phyloP scores from a whole-genome alignment of 2,113 vertebrate genomes.

The Fukomys damarensis region DNA sequence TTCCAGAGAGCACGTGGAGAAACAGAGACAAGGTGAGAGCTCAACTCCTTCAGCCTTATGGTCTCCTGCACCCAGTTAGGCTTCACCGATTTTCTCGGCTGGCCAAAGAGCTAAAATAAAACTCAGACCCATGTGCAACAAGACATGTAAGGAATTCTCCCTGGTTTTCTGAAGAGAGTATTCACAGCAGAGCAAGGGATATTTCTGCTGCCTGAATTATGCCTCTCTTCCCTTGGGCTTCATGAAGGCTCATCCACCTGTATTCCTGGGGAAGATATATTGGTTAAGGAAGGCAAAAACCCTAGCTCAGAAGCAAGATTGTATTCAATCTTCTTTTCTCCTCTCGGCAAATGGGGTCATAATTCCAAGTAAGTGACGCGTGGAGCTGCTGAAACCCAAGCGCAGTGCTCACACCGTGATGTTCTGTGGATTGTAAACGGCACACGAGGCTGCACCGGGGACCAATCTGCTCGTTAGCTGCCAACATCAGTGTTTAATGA shows the following conservation, averaged over 20 bases:
- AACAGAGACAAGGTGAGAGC: neutral
- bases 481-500: conserved; percentile 82
- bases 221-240: neutral
- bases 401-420: conserved; percentile 26
- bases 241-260: conserved; percentile 13
- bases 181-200: neutral
- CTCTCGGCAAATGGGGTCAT: conserved; percentile 30
- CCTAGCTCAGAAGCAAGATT: conserved; percentile 36
- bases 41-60: too few species aligned
- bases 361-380: conserved; percentile 70
- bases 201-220: neutral
- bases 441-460: conserved; percentile 57
- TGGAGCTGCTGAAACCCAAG: conserved; percentile 68
- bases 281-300: conserved; percentile 56
- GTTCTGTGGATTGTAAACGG: conserved; percentile 80
- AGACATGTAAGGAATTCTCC: neutral
- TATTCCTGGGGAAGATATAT: conserved; percentile 25
- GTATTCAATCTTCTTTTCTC: conserved; percentile 4
- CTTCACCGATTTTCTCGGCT: neutral
- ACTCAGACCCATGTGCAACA: neutral
- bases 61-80: neutral
- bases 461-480: conserved; percentile 79
- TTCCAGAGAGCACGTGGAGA: neutral
- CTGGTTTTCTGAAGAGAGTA: neutral
- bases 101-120: neutral